Base-by-base conservation (phyloP, 2,113 vertebrate species). In the Tenrec ecaudatus region DNA sequence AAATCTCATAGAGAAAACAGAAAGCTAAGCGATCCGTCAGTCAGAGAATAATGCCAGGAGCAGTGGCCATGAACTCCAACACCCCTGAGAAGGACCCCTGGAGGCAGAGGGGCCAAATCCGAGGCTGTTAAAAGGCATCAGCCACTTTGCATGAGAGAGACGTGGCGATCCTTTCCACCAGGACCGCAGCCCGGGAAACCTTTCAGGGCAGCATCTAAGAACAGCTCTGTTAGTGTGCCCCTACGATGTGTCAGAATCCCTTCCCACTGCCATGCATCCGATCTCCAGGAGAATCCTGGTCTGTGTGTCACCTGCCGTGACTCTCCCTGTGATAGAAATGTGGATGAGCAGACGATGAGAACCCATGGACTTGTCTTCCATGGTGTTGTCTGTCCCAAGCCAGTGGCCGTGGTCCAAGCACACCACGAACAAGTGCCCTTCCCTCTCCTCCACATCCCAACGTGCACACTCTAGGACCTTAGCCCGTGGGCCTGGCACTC, bases 211-310 rank as follows among this genome's bases (percentile, higher is more conserved):
- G 33, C 36, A 62, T 19, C 2, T 10, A 36, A n/a, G 14, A 33
- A 33, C n/a, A 33, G 9, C 20, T 17, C 4, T 19, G 19, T 36
- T 40, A 0, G 6, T 36, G 53, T 53, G 27, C 64, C 71, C n/a
- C 40, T 25, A 3, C 53, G 10, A 2, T 11, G 17, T 5, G 10
- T 38, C 4, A 0, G 9, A 4, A 5, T n/a, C 58, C 6, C 38
- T 2, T 2, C 0, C 2, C 1, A 0, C 8, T 25, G 12, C 27
- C 2, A 1, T 31, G 33, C 2, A 0, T 5, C 38, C n/a, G 19
- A 0, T 27, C 64, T 15, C 40, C 43, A 1, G 1, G 9, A 90
- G 66, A 73, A 6, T 38, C 15, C 75, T 15, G 4, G 47, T 53
- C 47, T 4, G 0, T 9, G 84, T 80, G n/a, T 23, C 16, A 27